phyloP scores from a whole-genome alignment of 2,797 vertebrate genomes.

The Pangasius djambal region DNA sequence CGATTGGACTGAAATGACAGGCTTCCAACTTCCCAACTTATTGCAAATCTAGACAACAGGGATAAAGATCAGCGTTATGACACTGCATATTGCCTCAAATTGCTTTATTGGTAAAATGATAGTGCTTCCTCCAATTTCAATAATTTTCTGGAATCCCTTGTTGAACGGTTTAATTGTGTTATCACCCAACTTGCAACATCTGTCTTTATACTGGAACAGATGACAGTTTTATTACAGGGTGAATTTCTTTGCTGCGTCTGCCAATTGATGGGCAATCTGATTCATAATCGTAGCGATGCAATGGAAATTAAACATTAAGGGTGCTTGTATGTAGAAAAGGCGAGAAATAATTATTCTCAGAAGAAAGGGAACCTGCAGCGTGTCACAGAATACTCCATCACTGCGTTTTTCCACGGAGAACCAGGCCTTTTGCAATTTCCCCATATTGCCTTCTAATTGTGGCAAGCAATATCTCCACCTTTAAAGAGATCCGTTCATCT shows the following conservation, averaged over 20 bases:
- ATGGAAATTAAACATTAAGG: conserved; percentile 81
- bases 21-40: conserved; percentile 74
- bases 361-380: conserved; percentile 60
- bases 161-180: conserved; percentile 88
- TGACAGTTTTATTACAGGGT: conserved; percentile 90
- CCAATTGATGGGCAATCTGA: conserved; percentile 86
- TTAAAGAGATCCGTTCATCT: conserved; percentile 58
- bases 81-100: conserved; percentile 84
- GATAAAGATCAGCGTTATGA: conserved; percentile 84
- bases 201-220: conserved; percentile 87
- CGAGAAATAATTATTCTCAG: conserved; percentile 69
- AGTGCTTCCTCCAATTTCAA: conserved; percentile 86
- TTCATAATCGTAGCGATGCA: conserved; percentile 84
- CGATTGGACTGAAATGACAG: conserved; percentile 63
- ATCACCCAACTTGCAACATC: conserved; percentile 88
- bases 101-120: conserved; percentile 88
- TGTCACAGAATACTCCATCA: conserved; percentile 60
- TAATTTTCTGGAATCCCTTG: conserved; percentile 86
- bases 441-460: conserved; percentile 64
- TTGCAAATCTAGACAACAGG: conserved; percentile 76
- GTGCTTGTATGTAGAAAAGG: conserved; percentile 67
- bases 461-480: conserved; percentile 56
- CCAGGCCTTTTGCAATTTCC: conserved; percentile 49
- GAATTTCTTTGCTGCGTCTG: conserved; percentile 83
- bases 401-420: conserved; percentile 53